Conservation (phyloP, 1,140 invertebrate species). For the Brachionus manjavacas region DNA sequence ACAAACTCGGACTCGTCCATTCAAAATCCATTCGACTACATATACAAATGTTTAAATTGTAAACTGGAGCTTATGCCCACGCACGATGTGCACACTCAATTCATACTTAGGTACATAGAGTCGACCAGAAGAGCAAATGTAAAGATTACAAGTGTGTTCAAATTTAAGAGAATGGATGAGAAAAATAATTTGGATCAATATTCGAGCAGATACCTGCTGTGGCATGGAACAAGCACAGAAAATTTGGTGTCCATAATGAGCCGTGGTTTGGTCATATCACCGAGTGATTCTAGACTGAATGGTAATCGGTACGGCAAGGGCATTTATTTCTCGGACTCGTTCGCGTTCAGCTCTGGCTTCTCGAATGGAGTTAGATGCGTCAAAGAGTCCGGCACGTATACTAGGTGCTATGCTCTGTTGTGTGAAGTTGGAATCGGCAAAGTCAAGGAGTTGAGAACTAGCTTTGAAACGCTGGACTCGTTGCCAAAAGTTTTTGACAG, state of each 20-base stretch:
- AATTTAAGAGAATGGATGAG: constrained; percentile 50
- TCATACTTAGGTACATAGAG: constrained; percentile 59
- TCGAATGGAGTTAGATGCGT: not conserved
- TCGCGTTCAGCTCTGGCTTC: not conserved
- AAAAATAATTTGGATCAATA: constrained; percentile 47
- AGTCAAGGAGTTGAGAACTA: constrained; percentile 45
- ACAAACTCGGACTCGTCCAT: constrained; percentile 45
- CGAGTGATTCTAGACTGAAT: constrained; percentile 51
- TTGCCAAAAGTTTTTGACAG: constrained; percentile 47
- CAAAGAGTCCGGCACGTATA: not conserved
- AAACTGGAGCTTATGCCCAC: constrained; percentile 51
- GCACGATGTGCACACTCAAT: constrained; percentile 52
- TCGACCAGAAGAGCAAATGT: constrained; percentile 50
- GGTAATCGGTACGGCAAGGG: constrained; percentile 57
- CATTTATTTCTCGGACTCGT: constrained; percentile 36
- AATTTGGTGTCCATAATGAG: constrained; percentile 57
- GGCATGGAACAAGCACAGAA: constrained; percentile 57
- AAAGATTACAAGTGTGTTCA: constrained; percentile 50
- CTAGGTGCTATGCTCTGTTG: not conserved
- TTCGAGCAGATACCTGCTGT: constrained; percentile 49
- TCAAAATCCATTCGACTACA: constrained; percentile 59
- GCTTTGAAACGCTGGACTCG: constrained; percentile 47
- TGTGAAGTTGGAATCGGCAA: constrained; percentile 52
- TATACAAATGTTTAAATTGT: constrained; percentile 55
- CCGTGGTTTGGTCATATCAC: constrained; percentile 53